Conservation (phyloP, 2,113 vertebrate genomes). For the Globicephala melas region DNA sequence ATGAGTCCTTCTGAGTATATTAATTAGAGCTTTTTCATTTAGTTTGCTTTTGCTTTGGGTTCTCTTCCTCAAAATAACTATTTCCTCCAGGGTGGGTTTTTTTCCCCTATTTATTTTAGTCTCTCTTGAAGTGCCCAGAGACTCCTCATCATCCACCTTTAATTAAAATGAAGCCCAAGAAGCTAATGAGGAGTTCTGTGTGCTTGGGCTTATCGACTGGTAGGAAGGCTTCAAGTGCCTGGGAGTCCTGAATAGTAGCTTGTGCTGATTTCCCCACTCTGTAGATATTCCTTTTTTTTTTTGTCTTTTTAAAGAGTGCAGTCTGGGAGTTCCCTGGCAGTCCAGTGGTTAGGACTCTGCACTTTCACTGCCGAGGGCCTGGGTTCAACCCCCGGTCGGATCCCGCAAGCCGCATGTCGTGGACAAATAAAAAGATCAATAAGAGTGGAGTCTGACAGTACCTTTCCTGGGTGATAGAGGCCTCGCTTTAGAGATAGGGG, state of each 20-base stretch:
- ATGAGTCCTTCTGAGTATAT: constrained; percentile 3
- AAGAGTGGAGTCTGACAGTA: neutral
- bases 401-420: no score
- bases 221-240: neutral
- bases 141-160: neutral
- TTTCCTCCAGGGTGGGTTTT: neutral
- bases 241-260: neutral
- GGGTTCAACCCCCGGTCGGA: no score
- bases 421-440: no score
- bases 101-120: neutral
- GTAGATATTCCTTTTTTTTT: neutral
- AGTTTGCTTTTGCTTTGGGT: neutral
- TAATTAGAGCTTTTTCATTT: neutral
- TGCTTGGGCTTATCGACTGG: neutral
- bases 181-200: neutral
- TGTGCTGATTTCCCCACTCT: neutral
- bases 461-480: neutral
- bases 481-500: neutral
- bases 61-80: neutral
- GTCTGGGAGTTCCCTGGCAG: no score
- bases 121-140: neutral
- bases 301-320: no score
- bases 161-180: neutral
- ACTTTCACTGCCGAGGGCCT: no score
- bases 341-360: no score